A percentile compares a stretch with the other conserved stretches of the same genome.
phyloP scores from a whole-genome alignment of 1,140 invertebrate genomes.

The Aethina tumida region DNA sequence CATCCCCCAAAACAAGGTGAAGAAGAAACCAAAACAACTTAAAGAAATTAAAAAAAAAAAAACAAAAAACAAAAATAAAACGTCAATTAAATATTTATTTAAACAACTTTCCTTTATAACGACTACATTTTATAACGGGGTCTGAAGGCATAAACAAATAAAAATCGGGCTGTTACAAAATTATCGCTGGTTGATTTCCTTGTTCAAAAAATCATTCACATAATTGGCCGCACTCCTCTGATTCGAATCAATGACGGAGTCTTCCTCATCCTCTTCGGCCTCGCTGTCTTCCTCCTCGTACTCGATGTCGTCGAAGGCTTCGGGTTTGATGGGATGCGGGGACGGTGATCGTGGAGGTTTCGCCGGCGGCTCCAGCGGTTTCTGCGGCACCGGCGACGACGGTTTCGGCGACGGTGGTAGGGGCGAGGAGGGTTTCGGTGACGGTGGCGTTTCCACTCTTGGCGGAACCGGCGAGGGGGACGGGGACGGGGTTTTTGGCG shows the following conservation, averaged over 20 bases:
- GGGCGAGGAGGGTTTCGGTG: conserved; percentile 7
- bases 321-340: conserved; percentile 25
- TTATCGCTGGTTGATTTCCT: no score
- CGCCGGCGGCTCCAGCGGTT: conserved; percentile 19
- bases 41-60: no score
- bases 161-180: no score
- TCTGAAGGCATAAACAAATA: no score
- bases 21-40: no score
- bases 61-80: no score
- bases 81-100: no score
- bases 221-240: no score
- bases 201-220: no score
- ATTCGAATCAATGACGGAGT: conserved; percentile 27
- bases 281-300: conserved; percentile 29
- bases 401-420: conserved; percentile 5
- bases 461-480: conserved; percentile 7
- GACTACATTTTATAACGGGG: no score
- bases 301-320: conserved; percentile 28
- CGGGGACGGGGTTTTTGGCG: conserved; percentile 13
- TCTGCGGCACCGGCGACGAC: conserved; percentile 3
- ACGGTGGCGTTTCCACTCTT: conserved; percentile 5
- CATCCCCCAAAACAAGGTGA: no score
- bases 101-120: no score
- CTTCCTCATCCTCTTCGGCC: conserved; percentile 24
- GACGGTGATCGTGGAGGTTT: conserved; percentile 30